These are phyloP conservation scores for Epicauta chinensis DNA, from an alignment of 1,140 invertebrate species.

Conservation along the genomic window DNA sequence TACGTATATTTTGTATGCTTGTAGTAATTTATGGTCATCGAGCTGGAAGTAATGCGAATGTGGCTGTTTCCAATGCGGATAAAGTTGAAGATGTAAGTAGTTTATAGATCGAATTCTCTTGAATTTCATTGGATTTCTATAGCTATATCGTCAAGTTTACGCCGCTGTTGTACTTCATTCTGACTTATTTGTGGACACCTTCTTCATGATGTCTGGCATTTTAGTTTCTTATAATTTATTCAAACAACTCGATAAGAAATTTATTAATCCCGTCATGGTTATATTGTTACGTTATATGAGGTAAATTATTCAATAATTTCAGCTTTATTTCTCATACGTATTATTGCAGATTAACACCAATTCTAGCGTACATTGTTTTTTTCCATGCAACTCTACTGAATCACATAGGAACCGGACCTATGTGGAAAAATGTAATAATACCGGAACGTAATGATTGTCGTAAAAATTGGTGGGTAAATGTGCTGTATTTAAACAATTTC, in stretches of 20 bases:
- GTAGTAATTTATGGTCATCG: constrained; percentile 48
- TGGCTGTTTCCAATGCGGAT: constrained; percentile 48
- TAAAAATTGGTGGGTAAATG: constrained; percentile 46
- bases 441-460: constrained; percentile 35
- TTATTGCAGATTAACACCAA: constrained; percentile 36
- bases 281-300: constrained; percentile 50
- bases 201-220: constrained; percentile 56
- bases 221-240: constrained; percentile 48
- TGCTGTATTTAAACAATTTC: constrained; percentile 56
- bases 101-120: too few relatives aligned
- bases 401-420: constrained; percentile 32
- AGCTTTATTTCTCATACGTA: too few relatives aligned
- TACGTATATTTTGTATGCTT: constrained; percentile 47
- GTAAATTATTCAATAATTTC: constrained; percentile 45
- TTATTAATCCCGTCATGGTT: constrained; percentile 43
- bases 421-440: constrained; percentile 35
- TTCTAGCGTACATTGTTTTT: constrained; percentile 36
- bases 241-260: constrained; percentile 43
- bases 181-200: constrained; percentile 57
- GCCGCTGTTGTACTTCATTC: constrained; percentile 49
- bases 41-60: constrained; percentile 45
- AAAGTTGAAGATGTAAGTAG: constrained; percentile 46
- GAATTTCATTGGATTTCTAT: constrained; percentile 18
- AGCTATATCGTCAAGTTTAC: constrained; percentile 34
- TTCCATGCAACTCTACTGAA: constrained; percentile 35